Percentiles rank a stretch among this genome's conserved stretches.
phyloP scores from a whole-genome alignment of 2,797 vertebrate species.

The Smutsia gigantea region DNA sequence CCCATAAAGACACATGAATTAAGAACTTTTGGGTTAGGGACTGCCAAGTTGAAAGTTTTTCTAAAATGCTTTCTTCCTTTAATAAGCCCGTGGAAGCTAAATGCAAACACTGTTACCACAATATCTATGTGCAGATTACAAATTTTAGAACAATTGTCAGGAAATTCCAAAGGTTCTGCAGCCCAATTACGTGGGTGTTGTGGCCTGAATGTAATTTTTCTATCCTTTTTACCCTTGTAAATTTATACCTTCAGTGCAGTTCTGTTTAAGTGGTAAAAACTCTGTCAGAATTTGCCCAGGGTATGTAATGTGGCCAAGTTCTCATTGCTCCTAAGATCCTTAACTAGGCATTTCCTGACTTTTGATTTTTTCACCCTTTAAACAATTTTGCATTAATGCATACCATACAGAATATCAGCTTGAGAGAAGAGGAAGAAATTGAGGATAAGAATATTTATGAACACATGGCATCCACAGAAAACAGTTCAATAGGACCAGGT shows the following conservation, averaged over 20 bases:
- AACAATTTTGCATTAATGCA: constrained; percentile 53
- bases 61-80: constrained; percentile 50
- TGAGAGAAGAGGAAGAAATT: constrained; percentile 5
- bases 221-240: constrained; percentile 49
- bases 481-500: neutral
- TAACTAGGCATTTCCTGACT: constrained; percentile 69
- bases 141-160: constrained; percentile 56
- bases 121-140: constrained; percentile 36
- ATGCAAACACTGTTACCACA: constrained; percentile 21
- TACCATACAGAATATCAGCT: constrained; percentile 32
- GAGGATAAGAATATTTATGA: constrained; percentile 9
- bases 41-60: constrained; percentile 39
- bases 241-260: constrained; percentile 52
- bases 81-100: constrained; percentile 47
- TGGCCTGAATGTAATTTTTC: constrained; percentile 63
- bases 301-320: constrained; percentile 52
- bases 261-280: constrained; percentile 60
- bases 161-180: constrained; percentile 68
- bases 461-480: neutral
- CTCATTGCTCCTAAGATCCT: constrained; percentile 54
- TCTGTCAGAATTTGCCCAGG: constrained; percentile 56
- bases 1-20: neutral
- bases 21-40: neutral
- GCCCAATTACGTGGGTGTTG: constrained; percentile 43
- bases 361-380: constrained; percentile 58